Conservation (phyloP, 2,113 vertebrate genomes). For the Turdus rufiventris region DNA sequence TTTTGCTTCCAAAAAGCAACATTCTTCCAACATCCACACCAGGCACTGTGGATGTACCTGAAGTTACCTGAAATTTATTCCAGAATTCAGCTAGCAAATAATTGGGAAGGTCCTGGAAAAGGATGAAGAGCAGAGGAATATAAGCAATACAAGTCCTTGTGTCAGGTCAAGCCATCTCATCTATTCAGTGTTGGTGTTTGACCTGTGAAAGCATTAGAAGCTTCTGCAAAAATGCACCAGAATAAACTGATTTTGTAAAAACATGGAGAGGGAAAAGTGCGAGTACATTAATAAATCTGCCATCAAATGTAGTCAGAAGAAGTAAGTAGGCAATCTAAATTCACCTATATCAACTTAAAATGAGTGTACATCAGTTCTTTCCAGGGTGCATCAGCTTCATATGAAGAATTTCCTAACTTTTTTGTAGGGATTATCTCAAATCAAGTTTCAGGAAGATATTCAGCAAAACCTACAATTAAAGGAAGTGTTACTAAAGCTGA, state of each 20-base stretch:
- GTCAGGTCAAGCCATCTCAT: background rate
- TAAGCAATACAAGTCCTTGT: background rate
- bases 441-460: background rate
- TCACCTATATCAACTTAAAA: background rate
- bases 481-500: slow-evolving; percentile 4
- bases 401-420: slow-evolving; percentile 26
- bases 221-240: background rate
- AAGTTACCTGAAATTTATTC: background rate
- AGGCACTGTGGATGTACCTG: background rate
- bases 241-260: background rate
- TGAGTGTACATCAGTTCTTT: background rate
- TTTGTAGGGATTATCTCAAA: slow-evolving; percentile 17
- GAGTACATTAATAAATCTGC: background rate
- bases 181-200: background rate
- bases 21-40: background rate
- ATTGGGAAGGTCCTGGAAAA: background rate
- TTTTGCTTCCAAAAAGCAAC: background rate
- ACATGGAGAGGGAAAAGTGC: background rate
- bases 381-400: background rate
- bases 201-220: background rate
- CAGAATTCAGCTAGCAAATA: background rate
- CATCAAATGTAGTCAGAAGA: background rate
- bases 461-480: background rate
- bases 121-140: background rate
- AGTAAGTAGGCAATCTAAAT: background rate